Conservation (phyloP, 2,113 vertebrate species). For the Serinus canaria region DNA sequence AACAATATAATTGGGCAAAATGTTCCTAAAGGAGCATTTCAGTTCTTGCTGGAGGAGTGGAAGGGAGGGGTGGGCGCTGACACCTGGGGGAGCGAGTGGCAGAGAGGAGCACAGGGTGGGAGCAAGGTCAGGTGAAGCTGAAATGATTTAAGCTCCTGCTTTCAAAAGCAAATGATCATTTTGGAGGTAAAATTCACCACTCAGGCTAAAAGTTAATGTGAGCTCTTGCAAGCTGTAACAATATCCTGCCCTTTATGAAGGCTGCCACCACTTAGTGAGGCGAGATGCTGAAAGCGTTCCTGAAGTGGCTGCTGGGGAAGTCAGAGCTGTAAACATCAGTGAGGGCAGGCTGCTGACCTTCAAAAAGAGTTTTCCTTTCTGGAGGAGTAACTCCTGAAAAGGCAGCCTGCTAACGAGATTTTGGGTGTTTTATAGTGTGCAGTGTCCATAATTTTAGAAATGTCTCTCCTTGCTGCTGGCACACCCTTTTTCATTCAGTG, state of each 20-base stretch:
- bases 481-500: background rate
- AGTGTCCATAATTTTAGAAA: background rate
- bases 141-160: background rate
- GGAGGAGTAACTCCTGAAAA: background rate
- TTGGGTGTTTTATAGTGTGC: background rate
- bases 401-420: background rate
- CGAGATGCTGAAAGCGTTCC: background rate
- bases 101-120: background rate
- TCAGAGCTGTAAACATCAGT: background rate
- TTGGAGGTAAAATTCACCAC: background rate
- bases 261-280: background rate
- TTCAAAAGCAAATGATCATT: background rate
- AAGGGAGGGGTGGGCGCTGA: background rate
- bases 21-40: background rate
- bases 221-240: background rate
- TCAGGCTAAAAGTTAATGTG: conserved; percentile 1
- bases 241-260: background rate
- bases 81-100: fast-evolving
- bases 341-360: background rate
- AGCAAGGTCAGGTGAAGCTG: background rate
- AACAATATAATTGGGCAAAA: background rate
- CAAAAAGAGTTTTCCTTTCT: background rate
- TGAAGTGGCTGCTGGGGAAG: background rate
- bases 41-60: background rate
- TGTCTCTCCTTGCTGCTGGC: background rate